Evolutionary conservation across 2,888 invertebrate species (phyloP).

Genomic region (Lithophane semibrunnea): DNA sequence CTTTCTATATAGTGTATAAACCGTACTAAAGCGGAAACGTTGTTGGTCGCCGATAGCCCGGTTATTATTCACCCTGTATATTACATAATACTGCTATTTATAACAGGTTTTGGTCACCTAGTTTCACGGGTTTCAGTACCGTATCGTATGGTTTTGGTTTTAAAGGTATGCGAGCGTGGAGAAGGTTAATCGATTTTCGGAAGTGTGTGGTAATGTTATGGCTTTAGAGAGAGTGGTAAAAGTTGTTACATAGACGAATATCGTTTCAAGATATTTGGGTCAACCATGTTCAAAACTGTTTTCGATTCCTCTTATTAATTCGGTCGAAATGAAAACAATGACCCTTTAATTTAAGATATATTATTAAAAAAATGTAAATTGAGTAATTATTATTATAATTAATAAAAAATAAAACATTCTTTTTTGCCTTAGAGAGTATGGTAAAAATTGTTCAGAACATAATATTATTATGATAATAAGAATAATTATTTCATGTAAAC

Average conservation of each 20-base stretch:
- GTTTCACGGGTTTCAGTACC: constrained; percentile 7
- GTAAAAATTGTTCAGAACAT: too few relatives aligned
- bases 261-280: background rate
- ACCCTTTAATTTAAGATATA: too few relatives aligned
- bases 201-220: constrained; percentile 1
- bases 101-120: constrained; percentile 41
- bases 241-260: background rate
- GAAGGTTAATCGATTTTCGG: constrained; percentile 7
- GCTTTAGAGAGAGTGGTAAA: background rate
- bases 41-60: constrained; percentile 35
- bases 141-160: background rate
- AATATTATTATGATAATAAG: too few relatives aligned
- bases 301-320: background rate
- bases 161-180: background rate
- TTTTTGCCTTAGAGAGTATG: too few relatives aligned
- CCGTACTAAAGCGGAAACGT: constrained; percentile 36
- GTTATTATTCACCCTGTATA: constrained; percentile 40
- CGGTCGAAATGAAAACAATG: too few relatives aligned
- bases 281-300: background rate
- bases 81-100: constrained; percentile 46
- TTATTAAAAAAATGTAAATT: too few relatives aligned
- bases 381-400: too few relatives aligned
- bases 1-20: constrained; percentile 6
- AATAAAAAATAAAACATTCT: too few relatives aligned
- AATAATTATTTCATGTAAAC: too few relatives aligned